Percentiles rank a stretch among this genome's conserved stretches.
Evolutionary conservation across 2,797 vertebrate species (phyloP).

Genomic region (Phaenicophaeus curvirostris): DNA sequence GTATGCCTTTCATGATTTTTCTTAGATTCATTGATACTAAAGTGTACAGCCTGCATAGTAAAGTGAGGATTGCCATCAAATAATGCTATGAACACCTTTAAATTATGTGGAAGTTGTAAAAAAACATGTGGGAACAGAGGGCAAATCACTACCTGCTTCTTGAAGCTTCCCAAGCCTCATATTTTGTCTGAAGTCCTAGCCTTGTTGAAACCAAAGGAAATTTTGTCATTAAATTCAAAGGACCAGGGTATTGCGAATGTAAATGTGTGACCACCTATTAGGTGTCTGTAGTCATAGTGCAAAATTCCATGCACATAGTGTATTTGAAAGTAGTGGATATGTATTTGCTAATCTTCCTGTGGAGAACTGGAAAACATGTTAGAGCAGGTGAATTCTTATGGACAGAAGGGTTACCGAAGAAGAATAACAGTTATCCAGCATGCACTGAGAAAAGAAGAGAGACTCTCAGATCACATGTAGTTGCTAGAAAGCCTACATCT

Average conservation of each 20-base stretch:
- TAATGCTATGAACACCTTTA: not conserved
- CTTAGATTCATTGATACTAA: not conserved
- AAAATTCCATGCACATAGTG: not conserved
- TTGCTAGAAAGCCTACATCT: not conserved
- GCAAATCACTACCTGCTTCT: not conserved
- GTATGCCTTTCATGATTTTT: not conserved
- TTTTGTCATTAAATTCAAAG: not conserved
- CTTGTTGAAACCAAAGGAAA: not conserved
- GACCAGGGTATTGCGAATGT: not conserved
- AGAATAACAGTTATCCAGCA: not conserved
- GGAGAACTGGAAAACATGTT: not conserved
- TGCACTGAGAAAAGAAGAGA: not conserved
- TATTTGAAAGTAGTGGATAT: not conserved
- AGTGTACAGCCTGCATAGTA: not conserved
- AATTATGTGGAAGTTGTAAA: not conserved
- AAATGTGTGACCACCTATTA: not conserved
- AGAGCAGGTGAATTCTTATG: not conserved
- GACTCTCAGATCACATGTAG: not conserved
- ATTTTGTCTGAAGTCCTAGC: not conserved
- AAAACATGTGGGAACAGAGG: not conserved
- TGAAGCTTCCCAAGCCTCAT: not conserved
- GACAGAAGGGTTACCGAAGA: not conserved
- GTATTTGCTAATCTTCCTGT: not conserved
- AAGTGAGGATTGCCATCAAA: not conserved
- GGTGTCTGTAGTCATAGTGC: not conserved